Conservation (phyloP, 2,797 vertebrate genomes). For the Trichosurus vulpecula region DNA sequence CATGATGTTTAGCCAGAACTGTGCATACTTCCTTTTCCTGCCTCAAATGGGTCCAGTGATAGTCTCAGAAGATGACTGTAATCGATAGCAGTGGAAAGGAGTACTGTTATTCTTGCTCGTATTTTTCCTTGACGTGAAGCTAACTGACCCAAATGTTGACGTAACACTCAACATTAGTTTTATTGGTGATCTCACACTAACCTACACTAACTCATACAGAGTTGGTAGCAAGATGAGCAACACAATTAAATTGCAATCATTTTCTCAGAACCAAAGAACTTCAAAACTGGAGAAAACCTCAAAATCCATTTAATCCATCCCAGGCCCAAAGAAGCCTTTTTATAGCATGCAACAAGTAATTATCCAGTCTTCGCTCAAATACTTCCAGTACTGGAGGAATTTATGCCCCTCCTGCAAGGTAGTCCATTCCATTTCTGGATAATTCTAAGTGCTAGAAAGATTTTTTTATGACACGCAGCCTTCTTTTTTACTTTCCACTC, state of each 20-base stretch:
- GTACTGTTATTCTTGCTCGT: neutral
- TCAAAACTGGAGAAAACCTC: neutral
- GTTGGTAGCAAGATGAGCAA: neutral
- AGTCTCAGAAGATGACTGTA: neutral
- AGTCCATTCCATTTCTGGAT: neutral
- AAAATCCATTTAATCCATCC: neutral
- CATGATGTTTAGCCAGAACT: neutral
- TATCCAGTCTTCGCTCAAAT: neutral
- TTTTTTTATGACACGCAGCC: neutral
- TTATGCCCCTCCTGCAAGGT: neutral
- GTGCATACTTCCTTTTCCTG: neutral
- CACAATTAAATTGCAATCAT: neutral
- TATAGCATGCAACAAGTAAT: neutral
- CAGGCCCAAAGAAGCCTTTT: neutral
- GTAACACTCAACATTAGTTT: neutral
- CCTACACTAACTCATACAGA: neutral
- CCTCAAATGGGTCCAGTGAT: neutral
- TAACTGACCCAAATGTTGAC: neutral
- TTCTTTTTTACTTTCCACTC: neutral
- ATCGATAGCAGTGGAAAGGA: neutral
- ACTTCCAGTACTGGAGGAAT: neutral
- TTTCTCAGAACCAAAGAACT: neutral
- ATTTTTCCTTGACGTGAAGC: neutral
- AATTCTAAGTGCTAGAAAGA: neutral
- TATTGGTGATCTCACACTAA: neutral